Conservation (phyloP, 2,797 vertebrate species). For the Ficedula albicollis region DNA sequence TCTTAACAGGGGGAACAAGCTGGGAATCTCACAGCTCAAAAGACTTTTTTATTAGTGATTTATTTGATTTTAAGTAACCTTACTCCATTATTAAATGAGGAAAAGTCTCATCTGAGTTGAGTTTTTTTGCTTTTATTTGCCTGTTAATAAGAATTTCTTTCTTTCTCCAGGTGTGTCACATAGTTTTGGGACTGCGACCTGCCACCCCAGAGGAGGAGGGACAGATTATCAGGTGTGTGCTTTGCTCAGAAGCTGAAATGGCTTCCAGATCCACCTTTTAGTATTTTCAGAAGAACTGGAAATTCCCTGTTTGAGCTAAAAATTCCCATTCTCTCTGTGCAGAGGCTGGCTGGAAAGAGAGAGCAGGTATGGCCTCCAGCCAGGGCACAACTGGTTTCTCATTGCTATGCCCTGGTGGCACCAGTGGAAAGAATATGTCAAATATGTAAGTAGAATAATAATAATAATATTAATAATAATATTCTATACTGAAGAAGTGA, state of each 20-base stretch:
- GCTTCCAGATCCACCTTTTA: not conserved
- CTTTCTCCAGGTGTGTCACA: constrained; percentile 90
- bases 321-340: not conserved
- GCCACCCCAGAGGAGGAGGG: constrained; percentile 96
- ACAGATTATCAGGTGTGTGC: constrained; percentile 91
- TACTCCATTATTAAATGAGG: not conserved
- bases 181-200: constrained; percentile 93
- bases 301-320: not conserved
- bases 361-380: constrained; percentile 93
- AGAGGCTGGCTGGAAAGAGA: constrained; percentile 98
- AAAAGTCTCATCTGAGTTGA: not conserved
- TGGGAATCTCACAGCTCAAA: not conserved
- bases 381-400: constrained; percentile 95
- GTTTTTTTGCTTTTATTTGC: not conserved
- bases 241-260: not conserved
- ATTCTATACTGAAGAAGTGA: not conserved
- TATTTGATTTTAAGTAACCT: not conserved
- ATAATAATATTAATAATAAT: not conserved
- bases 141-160: not conserved
- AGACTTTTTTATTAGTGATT: not conserved
- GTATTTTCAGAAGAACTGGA: not conserved
- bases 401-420: constrained; percentile 99
- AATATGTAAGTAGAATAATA: constrained; percentile 90
- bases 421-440: constrained; percentile 97
- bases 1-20: not conserved